Evolutionary conservation across 2,888 invertebrate species (phyloP).

Genomic region (Euplagia quadripunctaria): DNA sequence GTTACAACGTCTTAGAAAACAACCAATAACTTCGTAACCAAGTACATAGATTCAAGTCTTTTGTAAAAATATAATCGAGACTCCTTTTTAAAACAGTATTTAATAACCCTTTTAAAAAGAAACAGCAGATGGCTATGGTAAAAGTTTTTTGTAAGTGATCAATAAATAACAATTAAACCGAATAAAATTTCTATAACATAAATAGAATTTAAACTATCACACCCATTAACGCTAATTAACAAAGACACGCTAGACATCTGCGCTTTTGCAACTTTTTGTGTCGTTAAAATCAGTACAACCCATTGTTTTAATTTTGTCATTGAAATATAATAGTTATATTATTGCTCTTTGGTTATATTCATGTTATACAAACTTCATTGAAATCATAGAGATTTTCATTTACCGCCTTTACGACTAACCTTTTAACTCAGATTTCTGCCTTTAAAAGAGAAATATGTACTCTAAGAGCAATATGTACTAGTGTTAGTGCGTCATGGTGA

Average conservation of each 20-base stretch:
- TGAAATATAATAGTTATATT: not conserved
- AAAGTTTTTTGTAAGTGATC: not conserved
- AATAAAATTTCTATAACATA: not conserved
- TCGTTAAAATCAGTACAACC: constrained; percentile 2
- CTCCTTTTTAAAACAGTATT: not conserved
- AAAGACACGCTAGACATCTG: not conserved
- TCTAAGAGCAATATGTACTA: not conserved
- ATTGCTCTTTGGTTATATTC: too few species aligned
- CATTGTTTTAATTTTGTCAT: constrained; percentile 4
- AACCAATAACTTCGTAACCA: not conserved
- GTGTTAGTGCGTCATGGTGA: too few species aligned
- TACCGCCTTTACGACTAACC: not conserved
- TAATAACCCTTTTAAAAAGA: not conserved
- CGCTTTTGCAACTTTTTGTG: constrained; percentile 3
- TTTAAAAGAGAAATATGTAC: not conserved
- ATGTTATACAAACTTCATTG: not conserved
- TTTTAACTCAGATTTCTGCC: not conserved
- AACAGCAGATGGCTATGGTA: not conserved
- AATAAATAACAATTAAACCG: not conserved
- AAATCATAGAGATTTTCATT: not conserved
- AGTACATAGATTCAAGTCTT: not conserved
- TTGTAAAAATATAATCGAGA: not conserved
- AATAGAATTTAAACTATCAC: not conserved
- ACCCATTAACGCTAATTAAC: not conserved
- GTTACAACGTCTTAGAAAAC: constrained; percentile 4